Conservation (phyloP, 1,140 invertebrate species). For the Trinorchestia longiramus region DNA sequence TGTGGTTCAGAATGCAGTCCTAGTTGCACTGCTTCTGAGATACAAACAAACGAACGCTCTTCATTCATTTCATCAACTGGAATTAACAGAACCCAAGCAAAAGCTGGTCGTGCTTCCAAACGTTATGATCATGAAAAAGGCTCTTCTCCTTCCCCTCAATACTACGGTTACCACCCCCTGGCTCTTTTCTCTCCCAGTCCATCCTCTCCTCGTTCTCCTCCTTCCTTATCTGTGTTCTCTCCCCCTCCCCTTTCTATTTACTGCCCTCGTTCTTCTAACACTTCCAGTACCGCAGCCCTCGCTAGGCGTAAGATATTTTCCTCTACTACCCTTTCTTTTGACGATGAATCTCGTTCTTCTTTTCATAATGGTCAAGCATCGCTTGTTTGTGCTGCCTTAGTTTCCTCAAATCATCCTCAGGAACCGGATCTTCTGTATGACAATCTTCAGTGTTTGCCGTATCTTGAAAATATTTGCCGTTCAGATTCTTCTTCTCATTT, state of each 20-base stretch:
- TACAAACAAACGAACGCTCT: background rate
- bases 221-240: background rate
- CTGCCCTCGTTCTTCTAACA: constrained; percentile 13
- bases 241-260: constrained; percentile 21
- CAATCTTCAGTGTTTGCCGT: constrained; percentile 3
- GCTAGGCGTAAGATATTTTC: constrained; percentile 47
- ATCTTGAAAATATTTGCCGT: background rate
- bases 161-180: constrained; percentile 17
- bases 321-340: background rate
- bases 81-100: background rate
- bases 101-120: background rate
- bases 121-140: background rate
- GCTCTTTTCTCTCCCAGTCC: background rate
- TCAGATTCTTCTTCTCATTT: background rate
- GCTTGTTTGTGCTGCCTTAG: background rate
- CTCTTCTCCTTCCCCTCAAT: background rate
- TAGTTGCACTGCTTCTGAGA: background rate
- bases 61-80: background rate
- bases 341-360: background rate
- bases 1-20: background rate
- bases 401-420: constrained; percentile 28
- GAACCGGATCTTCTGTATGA: constrained; percentile 21
- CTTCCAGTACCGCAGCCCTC: background rate
- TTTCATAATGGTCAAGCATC: background rate
- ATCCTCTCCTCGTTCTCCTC: background rate